Evolutionary conservation across 2,113 vertebrate species (phyloP), one percentile per base, ranked within the genome.

Genomic region (Rissa tridactyla): DNA sequence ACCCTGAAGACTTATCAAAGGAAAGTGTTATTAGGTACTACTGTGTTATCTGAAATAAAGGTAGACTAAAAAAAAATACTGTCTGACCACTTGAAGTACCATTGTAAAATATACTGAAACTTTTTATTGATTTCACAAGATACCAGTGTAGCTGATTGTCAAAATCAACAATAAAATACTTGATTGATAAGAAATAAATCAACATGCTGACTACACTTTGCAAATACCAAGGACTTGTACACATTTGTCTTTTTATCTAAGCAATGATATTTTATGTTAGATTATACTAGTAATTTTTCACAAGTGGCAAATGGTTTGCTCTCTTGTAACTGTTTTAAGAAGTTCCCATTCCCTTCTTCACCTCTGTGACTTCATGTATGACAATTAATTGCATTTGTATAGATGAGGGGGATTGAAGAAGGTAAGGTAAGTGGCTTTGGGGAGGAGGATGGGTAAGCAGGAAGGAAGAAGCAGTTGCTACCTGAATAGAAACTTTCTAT

Each of bases 281-380:
- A 68, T 26, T 44, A 10, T 3, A 32, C 10, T 44, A 7, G 20
- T 30, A 40, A 25, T 79, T 94, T 84, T 71, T 66, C 42, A 19
- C 15, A 30, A 76, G 22, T 47, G 23, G 17, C 26, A 82, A 82
- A 49, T 9, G 10, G 5, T 40, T 85, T 69, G 29, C 47, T 42
- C 22, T 66, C 62, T 64, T 71, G 17, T 38, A 79, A 72, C 9
- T 13, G 42, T 75, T 94, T 54, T 32, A 88, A 68, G 47, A 79
- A 64, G 13, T 40, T 87, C 14, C 22, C 13, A 49, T 47, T 82
- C 40, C 15, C 23, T 76, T 71, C 30, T 79, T 93, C 57, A 68
- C 19, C 42, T 5, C 0, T 68, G 4, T 40, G 49, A 62, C 8
- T 83, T 71, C 2, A 14, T 23, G 15, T 51, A 49, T 0, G 0